Evolutionary conservation across 2,888 invertebrate species (phyloP), one percentile per base, ranked within the genome.

Genomic region (Athalia cordata): DNA sequence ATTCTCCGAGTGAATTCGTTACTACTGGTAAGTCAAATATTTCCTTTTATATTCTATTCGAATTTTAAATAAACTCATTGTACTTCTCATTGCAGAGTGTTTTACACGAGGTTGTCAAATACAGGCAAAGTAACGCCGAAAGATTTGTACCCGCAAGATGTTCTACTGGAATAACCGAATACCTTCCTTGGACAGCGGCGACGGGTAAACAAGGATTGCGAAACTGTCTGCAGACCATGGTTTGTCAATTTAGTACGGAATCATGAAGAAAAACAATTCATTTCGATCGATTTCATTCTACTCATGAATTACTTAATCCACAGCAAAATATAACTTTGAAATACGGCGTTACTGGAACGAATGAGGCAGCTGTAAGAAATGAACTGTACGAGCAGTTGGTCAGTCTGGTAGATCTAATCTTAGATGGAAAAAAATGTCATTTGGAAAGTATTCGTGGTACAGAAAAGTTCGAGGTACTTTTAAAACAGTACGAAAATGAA

Each of bases 161-260:
- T 81, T 86, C 85, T 0, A 85, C 80, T 65, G 84, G 83, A 52
- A 83, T 86, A 52, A 88, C 92, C 6, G 95, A 95, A 86, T 95
- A 94, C 87, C 88, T 95, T 13, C 95, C 96, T 0, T 96, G 96
- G 96, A 95, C 96, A 0, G 93, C 94, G 1, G 92, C 93, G 72
- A 88, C 92, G 9, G 95, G 95, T 5, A 90, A 91, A 74, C 88
- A 90, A 55, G 92, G 92, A 0, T 79, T 90, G 9, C 83, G 86
- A 78, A 86, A 84, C 62, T 87, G 88, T 77, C 84, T 90, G 0
- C 86, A 84, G n/a, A 88, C 85, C 4, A 89, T 90, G 89, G 88
- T 89, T 57, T n/a, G 67, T 43, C 9, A 65, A 79, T 13, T 77
- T 9, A 68, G 59, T 9, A 8, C 47, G 50, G 45, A 70, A 62